Evolutionary conservation across 2,113 vertebrate genomes (phyloP), one percentile per base, ranked within the genome.

Genomic region (Siniperca knerii): DNA sequence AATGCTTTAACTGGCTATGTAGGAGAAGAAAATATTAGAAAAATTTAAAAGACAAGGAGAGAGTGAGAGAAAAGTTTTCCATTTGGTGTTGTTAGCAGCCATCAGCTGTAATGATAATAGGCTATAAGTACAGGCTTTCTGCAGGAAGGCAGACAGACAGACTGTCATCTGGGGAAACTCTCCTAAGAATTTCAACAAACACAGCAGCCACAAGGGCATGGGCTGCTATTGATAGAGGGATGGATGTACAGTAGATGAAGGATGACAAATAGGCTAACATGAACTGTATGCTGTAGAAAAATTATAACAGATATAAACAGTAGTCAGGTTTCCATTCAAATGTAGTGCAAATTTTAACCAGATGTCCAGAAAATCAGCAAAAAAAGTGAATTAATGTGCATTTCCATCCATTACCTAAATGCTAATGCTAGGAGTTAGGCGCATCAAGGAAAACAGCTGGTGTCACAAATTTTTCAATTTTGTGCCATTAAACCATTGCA

Each of bases 81-180:
- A 77, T 87, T 86, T 55, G 78, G 58, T 78, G 79, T 69, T 73
- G 62, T 90, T 90, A 86, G 54, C 18, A 18, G n/a, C 81, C 80
- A 89, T 87, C 81, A 83, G 44, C 44, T 2, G 11, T 76, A 84
- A 82, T 88, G 79, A 85, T 84, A 85, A 88, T 81, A 70, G 72
- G 75, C 44, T 80, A 81, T 76, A 84, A 87, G 78, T 74, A 86
- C 57, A 65, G 72, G 88, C 67, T 82, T 84, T 76, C 50, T 68
- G 25, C 57, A 61, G 50, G 1, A 33, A 60, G n/a, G 7, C 25
- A 75, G 71, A 61, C 9, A 42, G 73, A 62, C 64, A 55, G 35
- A 25, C 68, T 46, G 65, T 75, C 75, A 90, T 75, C 52, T 33
- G 50, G 37, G 58, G 54, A 58, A 79, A 40, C 74, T 81, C 70